Evolutionary conservation across 2,888 invertebrate species (phyloP).

Genomic region (Chouioia cunea): DNA sequence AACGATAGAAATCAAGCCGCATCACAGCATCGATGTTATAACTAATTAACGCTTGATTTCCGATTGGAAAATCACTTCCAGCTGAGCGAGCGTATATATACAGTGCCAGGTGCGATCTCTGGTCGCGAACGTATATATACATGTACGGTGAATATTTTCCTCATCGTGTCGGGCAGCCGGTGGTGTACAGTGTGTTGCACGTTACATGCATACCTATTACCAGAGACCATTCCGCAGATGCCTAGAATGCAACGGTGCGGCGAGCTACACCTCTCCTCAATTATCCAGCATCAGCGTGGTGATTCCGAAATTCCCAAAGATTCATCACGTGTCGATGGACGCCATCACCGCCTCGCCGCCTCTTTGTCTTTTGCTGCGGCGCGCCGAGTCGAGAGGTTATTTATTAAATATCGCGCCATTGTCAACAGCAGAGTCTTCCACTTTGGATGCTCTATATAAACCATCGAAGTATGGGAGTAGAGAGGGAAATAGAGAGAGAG

Average conservation of each 20-base stretch:
- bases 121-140: too few relatives aligned
- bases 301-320: conserved; percentile 45
- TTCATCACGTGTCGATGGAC: conserved; percentile 45
- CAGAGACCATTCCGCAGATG: conserved; percentile 15
- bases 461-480: background rate
- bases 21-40: too few relatives aligned
- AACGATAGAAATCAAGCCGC: too few relatives aligned
- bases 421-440: conserved; percentile 66
- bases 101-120: too few relatives aligned
- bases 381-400: background rate
- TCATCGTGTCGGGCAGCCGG: too few relatives aligned
- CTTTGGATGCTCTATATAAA: conserved; percentile 51
- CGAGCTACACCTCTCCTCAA: conserved; percentile 20
- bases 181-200: too few relatives aligned
- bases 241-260: conserved; percentile 38
- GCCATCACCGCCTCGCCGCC: conserved; percentile 19
- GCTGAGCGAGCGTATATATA: too few relatives aligned
- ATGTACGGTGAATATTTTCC: too few relatives aligned
- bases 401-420: conserved; percentile 47
- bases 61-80: too few relatives aligned
- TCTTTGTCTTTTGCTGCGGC: conserved; percentile 14
- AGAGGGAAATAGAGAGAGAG: background rate
- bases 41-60: too few relatives aligned
- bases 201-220: conserved; percentile 16
- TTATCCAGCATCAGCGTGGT: conserved; percentile 1